These are phyloP conservation scores for Mionectes macconnelli DNA, from an alignment of 2,113 vertebrate species.

Conservation along the genomic window DNA sequence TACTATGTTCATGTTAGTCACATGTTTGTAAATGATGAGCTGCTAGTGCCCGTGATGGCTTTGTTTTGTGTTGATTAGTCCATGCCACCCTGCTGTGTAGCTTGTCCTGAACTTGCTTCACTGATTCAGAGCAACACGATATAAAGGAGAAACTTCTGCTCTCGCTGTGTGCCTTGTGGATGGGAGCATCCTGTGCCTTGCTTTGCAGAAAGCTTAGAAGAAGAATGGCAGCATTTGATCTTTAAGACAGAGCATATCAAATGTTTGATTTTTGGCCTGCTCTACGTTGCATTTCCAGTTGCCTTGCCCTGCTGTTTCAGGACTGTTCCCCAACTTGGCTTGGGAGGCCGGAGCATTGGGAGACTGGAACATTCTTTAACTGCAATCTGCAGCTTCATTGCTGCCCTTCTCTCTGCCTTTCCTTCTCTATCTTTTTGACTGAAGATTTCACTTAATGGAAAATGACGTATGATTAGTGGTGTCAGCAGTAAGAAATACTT, in stretches of 20 bases:
- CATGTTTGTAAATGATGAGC: conserved; percentile 50
- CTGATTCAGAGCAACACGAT: background rate
- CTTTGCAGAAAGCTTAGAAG: background rate
- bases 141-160: background rate
- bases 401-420: background rate
- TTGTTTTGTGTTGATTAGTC: conserved; percentile 53
- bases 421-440: background rate
- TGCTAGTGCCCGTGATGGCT: conserved; percentile 24
- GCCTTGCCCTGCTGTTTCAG: background rate
- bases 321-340: background rate
- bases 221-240: background rate
- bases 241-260: background rate
- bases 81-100: background rate
- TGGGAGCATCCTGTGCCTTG: background rate
- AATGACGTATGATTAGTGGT: background rate
- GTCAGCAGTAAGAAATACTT: background rate
- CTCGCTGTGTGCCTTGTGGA: rapidly evolving
- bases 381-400: rapidly evolving
- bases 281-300: rapidly evolving
- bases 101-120: conserved; percentile 46
- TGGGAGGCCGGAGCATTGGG: rapidly evolving
- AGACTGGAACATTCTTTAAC: background rate
- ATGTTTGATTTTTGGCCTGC: background rate
- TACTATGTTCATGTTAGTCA: conserved; percentile 51
- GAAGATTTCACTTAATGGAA: background rate